Base-by-base conservation (phyloP, 2,888 invertebrate genomes). In the Xestia rhomboidea region DNA sequence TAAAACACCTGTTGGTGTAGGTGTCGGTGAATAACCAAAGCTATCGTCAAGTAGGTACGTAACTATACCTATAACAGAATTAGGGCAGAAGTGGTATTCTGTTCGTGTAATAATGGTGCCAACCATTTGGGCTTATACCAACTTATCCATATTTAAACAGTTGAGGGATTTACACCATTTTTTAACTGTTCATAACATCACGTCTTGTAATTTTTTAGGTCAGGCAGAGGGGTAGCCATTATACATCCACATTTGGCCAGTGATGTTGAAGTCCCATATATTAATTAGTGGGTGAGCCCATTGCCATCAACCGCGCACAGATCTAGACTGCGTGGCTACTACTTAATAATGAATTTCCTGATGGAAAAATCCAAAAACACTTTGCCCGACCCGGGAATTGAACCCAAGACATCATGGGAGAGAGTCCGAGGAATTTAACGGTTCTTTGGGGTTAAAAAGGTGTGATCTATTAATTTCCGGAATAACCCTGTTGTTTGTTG, bases 401-500 rank as follows among this genome's bases (percentile, higher is more conserved):
- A 49, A 49, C 7, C 49, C 49, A 49, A 21, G 49, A 21, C 49
- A 15, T 46, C 15, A 46, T 46, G n/a, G n/a, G n/a, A n/a, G n/a
- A n/a, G n/a, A n/a, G n/a, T n/a, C n/a, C n/a, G n/a, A n/a, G n/a
- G n/a, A n/a, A n/a, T n/a, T n/a, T n/a, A n/a, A n/a, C n/a, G n/a
- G 51, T n/a, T 54, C 30, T 8, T 68, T 41, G 34, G 2, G 41
- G 18, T 41, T 18, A n/a, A 51, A 62, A 62, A 44, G 21, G 15
- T 68, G 18, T 24, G 13, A 15, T 27, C 24, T 34, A 63, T 7
- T 70, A 51, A 69, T 41, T 79, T 64, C 41, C n/a, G 15, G 44
- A 78, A 18, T 21, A 10, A 30, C 8, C 38, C 0, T 30, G 38
- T 46, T 77, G 63, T 38, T 77, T 64, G 38, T 71, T 63, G 38